Base-by-base conservation (phyloP, 1,140 invertebrate genomes). In the Drosophila bifasciata region DNA sequence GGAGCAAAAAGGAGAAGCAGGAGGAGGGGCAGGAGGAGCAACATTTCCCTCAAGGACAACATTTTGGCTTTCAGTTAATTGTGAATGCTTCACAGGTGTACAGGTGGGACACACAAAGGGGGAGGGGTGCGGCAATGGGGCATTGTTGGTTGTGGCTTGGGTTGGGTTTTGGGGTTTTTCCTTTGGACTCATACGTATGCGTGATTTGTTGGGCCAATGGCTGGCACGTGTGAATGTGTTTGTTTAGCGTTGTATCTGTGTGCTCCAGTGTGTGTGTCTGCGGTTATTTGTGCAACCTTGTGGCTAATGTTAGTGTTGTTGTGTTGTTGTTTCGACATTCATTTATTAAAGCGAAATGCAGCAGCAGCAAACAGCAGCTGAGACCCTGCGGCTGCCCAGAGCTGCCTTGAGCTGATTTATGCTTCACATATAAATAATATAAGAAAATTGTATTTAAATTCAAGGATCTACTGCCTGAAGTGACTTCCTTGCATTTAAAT, bases 61-160 rank as follows among this genome's bases (percentile, higher is more conserved):
- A 81, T 83, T 81, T 69, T 60, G 78, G 78, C 78, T 83, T 48
- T 58, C 67, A 81, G 78, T 81, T 81, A 81, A 81, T 81, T 81
- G 78, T 78, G 73, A 81, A 83, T 73, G 63, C 67, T 51, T 51
- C 39, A 48, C 39, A 48, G 61, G 64, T 64, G 69, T 39, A 48
- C n/a, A n/a, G n/a, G 52, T 28, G 0, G 32, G 32, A 36, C 3
- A 32, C 28, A n/a, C n/a, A n/a, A n/a, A n/a, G n/a, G n/a, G n/a
- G n/a, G n/a, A n/a, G n/a, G n/a, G n/a, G n/a, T n/a, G n/a, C n/a
- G n/a, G n/a, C n/a, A n/a, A n/a, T n/a, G n/a, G n/a, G n/a, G n/a
- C n/a, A n/a, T n/a, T n/a, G n/a, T n/a, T n/a, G n/a, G 3, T 9
- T 32, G 28, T 2, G 28, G 28, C 44, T 15, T 23, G 39, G 39